These are phyloP conservation scores for Nesidiocoris tenuis DNA, from an alignment of 2,888 invertebrate species.

Conservation along the genomic window DNA sequence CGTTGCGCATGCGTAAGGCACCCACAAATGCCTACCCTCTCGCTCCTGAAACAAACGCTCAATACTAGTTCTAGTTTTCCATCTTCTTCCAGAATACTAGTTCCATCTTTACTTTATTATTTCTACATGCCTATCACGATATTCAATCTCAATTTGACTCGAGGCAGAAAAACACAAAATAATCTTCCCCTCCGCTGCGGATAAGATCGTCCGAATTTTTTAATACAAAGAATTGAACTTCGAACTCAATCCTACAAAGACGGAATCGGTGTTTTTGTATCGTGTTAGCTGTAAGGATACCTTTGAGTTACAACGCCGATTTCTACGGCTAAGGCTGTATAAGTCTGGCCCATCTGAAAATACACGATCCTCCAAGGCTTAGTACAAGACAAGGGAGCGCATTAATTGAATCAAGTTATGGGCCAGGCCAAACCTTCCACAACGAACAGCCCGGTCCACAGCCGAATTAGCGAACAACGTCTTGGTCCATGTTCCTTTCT, in stretches of 20 bases:
- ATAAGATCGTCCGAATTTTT: too few species aligned
- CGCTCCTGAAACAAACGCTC: too few species aligned
- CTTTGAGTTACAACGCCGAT: background rate
- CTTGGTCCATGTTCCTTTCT: background rate
- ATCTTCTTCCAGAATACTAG: too few species aligned
- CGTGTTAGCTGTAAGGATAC: background rate
- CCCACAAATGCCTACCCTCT: too few species aligned
- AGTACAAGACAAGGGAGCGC: conserved; percentile 19
- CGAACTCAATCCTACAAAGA: background rate
- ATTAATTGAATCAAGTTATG: conserved; percentile 31
- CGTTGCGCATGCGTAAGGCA: too few species aligned
- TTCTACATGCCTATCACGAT: too few species aligned
- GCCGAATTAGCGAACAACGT: background rate
- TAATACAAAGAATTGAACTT: background rate
- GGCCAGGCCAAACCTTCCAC: background rate
- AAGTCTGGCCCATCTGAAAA: background rate
- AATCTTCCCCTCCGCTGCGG: too few species aligned
- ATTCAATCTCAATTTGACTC: too few species aligned
- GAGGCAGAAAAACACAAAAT: too few species aligned
- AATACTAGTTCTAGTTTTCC: too few species aligned
- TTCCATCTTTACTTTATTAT: too few species aligned
- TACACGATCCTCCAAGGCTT: background rate
- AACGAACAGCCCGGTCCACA: background rate
- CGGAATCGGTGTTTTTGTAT: background rate
- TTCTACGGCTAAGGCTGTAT: background rate